Evolutionary conservation across 2,113 vertebrate species (phyloP), one percentile per base, ranked within the genome.

Genomic region (Stercorarius parasiticus): DNA sequence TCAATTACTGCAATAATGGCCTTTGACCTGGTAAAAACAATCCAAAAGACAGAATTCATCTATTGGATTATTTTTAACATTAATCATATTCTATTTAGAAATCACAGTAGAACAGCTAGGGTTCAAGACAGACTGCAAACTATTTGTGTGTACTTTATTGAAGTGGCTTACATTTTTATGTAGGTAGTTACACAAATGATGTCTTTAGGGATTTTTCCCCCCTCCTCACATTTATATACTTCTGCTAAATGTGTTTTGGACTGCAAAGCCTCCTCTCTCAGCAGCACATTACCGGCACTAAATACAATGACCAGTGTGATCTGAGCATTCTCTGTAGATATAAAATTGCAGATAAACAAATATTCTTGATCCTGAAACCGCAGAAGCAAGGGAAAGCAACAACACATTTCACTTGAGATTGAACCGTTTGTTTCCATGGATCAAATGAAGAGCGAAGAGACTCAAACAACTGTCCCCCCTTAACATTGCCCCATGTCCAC

Each of bases 1-100:
- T 97, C 95, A 97, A 71, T 97, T 97, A 93, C 94, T 93, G 89
- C 87, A 96, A 90, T 88, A 94, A 78, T 90, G 96, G 78, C 93
- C 95, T 97, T 94, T 97, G 96, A 93, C 95, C 94, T 67, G 81
- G 53, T 88, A 88, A 95, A 96, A 95, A 93, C 87, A 94, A 90
- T 85, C 94, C 87, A 91, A 88, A 93, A 91, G 82, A n/a, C 74
- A 90, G 78, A 96, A 97, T 91, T 89, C 55, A 66, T 90, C 58
- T 96, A 96, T 83, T 96, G 91, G 91, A 93, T 95, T 93, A 96
- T 96, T 96, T 87, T 83, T 93, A 86, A 91, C 64, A 85, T 95
- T 87, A 94, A 95, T 95, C 93, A 82, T 66, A 73, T 88, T 96
- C 86, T 87, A 15, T 93, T 96, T 97, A 85, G 91, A 96, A 97